Evolutionary conservation across 2,888 invertebrate genomes (phyloP).

Genomic region (Netelia fuscicornis): DNA sequence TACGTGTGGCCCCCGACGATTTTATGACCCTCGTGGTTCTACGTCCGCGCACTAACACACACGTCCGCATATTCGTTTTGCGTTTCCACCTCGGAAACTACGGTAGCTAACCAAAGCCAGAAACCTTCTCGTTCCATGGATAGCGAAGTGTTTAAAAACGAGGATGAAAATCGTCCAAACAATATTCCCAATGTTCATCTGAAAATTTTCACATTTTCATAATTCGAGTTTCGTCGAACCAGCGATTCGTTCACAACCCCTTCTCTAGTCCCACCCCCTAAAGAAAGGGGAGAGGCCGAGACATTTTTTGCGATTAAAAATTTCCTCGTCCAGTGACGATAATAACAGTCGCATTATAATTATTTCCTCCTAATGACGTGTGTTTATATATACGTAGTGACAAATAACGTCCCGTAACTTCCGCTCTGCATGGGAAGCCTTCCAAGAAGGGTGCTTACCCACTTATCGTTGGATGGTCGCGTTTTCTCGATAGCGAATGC

Average conservation of each 20-base stretch:
- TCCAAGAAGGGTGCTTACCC: constrained; percentile 20
- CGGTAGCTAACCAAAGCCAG: neutral
- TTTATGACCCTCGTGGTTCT: constrained; percentile 65
- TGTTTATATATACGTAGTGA: neutral
- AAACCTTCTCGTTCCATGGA: too few relatives aligned
- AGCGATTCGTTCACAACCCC: neutral
- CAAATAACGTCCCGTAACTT: constrained; percentile 14
- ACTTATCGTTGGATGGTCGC: constrained; percentile 28
- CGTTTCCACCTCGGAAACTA: neutral
- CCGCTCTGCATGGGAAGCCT: constrained; percentile 6
- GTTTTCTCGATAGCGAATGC: constrained; percentile 26
- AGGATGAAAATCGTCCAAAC: too few relatives aligned
- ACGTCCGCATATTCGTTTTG: neutral
- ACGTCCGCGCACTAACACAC: neutral
- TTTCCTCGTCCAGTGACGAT: constrained; percentile 37
- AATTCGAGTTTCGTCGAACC: too few relatives aligned
- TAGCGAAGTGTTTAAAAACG: too few relatives aligned
- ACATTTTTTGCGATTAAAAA: neutral
- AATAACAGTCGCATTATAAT: constrained; percentile 56
- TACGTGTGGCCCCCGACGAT: constrained; percentile 71
- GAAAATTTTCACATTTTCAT: too few relatives aligned
- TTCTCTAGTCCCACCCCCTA: too few relatives aligned
- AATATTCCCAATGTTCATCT: too few relatives aligned
- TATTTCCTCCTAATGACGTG: neutral
- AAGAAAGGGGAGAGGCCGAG: too few relatives aligned